Evolutionary conservation across 2,888 invertebrate species (phyloP).

Genomic region (Erebia ligea): DNA sequence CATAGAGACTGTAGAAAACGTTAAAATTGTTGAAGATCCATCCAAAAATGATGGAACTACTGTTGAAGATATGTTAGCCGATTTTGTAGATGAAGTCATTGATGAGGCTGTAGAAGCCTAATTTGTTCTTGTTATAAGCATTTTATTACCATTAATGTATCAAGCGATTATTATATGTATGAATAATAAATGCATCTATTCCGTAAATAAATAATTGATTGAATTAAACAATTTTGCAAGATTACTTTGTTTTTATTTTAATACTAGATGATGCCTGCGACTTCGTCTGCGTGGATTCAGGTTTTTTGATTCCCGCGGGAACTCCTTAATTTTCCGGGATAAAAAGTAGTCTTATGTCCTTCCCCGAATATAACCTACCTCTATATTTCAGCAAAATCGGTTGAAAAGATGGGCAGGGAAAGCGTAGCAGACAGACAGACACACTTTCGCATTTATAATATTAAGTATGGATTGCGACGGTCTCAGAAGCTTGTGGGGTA

Average conservation of each 20-base stretch:
- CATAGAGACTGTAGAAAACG: conserved; percentile 24
- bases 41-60: conserved; percentile 45
- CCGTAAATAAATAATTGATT: conserved; percentile 5
- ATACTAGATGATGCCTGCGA: too few species aligned
- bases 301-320: too few species aligned
- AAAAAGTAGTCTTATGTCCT: too few species aligned
- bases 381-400: too few species aligned
- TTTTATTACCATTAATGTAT: conserved; percentile 6
- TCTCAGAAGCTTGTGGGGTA: too few species aligned
- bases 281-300: too few species aligned
- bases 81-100: conserved; percentile 76
- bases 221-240: not conserved
- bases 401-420: too few species aligned
- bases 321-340: too few species aligned
- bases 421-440: too few species aligned
- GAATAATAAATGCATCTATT: conserved; percentile 30
- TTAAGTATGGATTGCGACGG: too few species aligned
- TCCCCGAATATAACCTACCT: too few species aligned
- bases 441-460: too few species aligned
- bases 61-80: conserved; percentile 76
- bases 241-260: not conserved
- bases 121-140: conserved; percentile 8
- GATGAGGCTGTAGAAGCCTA: conserved; percentile 48
- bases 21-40: conserved; percentile 8
- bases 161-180: conserved; percentile 12